Conservation (phyloP, 2,888 invertebrate species). For the Druceiella hillmani region DNA sequence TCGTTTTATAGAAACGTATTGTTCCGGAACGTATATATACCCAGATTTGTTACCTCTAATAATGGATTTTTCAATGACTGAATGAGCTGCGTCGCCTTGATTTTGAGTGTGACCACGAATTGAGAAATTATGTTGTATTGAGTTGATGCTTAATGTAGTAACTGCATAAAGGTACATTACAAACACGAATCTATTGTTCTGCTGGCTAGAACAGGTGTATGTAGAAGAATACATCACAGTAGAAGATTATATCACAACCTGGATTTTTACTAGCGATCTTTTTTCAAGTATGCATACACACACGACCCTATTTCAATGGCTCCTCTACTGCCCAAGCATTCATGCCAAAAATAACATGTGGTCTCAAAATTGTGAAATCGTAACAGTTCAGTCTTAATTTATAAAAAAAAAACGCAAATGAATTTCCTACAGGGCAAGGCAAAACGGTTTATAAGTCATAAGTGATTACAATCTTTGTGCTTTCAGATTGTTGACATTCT, state of each 20-base stretch:
- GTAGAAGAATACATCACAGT: too few relatives aligned
- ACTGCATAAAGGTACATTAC: too few relatives aligned
- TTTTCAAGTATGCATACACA: conserved; percentile 18
- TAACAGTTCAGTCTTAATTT: conserved; percentile 20
- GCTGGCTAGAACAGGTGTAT: conserved; percentile 12
- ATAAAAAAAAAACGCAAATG: conserved; percentile 28
- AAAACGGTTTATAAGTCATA: conserved; percentile 30
- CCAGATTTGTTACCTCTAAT: conserved; percentile 19
- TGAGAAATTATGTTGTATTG: conserved; percentile 24
- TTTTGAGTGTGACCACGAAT: conserved; percentile 26
- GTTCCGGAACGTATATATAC: conserved; percentile 21
- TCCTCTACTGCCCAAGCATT: conserved; percentile 17
- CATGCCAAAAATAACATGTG: conserved; percentile 18
- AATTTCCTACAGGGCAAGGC: conserved; percentile 27
- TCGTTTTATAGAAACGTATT: conserved; percentile 23
- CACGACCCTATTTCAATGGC: conserved; percentile 25
- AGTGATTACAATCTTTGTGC: conserved; percentile 19
- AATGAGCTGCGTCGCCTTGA: conserved; percentile 23
- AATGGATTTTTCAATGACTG: conserved; percentile 21
- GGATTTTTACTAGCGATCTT: conserved; percentile 6
- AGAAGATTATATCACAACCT: conserved; percentile 14
- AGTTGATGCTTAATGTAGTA: conserved; percentile 15
- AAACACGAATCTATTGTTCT: too few relatives aligned
- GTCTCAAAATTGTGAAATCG: conserved; percentile 21
- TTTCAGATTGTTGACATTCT: conserved; percentile 14